Evolutionary conservation across 2,113 vertebrate genomes (phyloP), one percentile per base, ranked within the genome.

Genomic region (Cromileptes altivelis): DNA sequence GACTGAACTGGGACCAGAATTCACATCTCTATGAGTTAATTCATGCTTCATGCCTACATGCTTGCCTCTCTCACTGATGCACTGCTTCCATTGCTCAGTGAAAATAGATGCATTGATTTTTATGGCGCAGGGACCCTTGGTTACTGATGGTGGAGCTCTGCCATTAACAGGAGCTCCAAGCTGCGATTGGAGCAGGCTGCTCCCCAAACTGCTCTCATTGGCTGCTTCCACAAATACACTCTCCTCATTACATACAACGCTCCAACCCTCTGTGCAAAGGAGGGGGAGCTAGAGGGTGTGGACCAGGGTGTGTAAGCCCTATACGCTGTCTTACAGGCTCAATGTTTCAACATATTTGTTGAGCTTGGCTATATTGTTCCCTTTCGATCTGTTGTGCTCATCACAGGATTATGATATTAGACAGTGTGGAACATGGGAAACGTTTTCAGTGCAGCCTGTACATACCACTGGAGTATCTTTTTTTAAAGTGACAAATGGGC

Each of bases 101-200:
- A 77, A 90, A 79, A 88, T 85, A 75, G 73, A 71, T 60, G 65
- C 58, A 76, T 62, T 37, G 62, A 53, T 71, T 85, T 82, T 73
- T 23, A 70, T 81, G 76, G 76, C 49, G 69, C 17, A 50, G 81
- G 53, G 70, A 80, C 0, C 86, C 91, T 87, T 94, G 89, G 93
- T 93, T 91, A 94, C 92, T 82, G 86, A 90, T 86, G 79, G 52
- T 73, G 85, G 79, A 88, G 80, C 81, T 77, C 79, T 73, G 83
- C 82, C 69, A 77, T 49, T 55, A 87, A 52, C 84, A 82, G 75
- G 80, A 53, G 78, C 81, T 79, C 52, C 55, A 25, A 33, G 42
- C 30, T 62, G 83, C 80, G 87, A 96, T 95, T 95, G 94, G 95
- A 65, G 33, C 12, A 68, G 69, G 11, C 49, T 50, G 33, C 61